These are phyloP conservation scores for Gallinago paraguaiae DNA, from an alignment of 2,113 vertebrate species.

Conservation along the genomic window DNA sequence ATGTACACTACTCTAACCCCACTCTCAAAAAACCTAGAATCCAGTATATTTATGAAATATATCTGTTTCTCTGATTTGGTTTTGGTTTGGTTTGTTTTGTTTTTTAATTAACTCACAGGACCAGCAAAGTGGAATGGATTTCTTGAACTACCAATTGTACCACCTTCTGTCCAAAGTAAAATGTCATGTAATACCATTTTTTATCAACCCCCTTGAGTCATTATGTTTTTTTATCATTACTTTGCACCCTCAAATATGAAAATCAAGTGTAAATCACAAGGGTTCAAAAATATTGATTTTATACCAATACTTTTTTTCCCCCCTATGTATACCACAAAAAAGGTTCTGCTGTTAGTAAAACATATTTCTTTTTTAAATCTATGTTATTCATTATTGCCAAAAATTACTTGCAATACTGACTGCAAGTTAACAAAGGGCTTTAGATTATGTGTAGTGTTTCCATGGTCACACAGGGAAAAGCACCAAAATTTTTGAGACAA, in stretches of 20 bases:
- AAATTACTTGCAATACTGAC: not conserved
- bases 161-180: not conserved
- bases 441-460: not conserved
- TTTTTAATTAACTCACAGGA: not conserved
- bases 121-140: not conserved
- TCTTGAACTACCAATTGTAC: not conserved
- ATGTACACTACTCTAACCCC: not conserved
- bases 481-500: not conserved
- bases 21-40: not conserved
- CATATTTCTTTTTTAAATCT: not conserved
- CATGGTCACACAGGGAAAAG: not conserved
- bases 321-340: not conserved
- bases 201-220: not conserved
- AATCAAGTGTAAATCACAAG: not conserved
- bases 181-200: not conserved
- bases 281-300: not conserved
- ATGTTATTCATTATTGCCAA: not conserved
- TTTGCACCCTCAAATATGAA: not conserved
- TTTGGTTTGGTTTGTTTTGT: no score
- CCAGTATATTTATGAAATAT: not conserved
- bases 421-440: not conserved
- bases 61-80: accelerated
- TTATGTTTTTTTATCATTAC: not conserved
- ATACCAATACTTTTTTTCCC: not conserved
- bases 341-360: not conserved